Base-by-base conservation (phyloP, 2,888 invertebrate species). In the Pilophorus perplexus region DNA sequence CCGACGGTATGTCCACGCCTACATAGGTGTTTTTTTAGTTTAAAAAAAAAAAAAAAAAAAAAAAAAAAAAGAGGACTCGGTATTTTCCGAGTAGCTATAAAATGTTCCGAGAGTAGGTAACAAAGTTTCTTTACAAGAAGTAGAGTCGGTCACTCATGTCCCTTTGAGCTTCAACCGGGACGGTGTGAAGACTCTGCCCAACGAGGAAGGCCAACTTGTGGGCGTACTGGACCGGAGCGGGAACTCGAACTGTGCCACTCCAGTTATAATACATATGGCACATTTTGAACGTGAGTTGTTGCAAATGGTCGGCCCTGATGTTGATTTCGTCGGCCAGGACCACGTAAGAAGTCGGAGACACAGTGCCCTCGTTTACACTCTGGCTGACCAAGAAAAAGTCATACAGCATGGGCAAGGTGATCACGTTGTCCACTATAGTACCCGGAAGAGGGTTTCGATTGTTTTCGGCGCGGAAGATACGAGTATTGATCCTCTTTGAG, bases 211-310 rank as follows among this genome's bases (percentile, higher is more conserved):
- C 94, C 69, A 96, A 77, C 75, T 95, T 96, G 76, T 96, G 95
- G 0, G 96, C 95, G 76, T 94, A 95, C 75, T 95, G 94, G n/a
- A 93, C 93, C 0, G 93, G 93, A 0, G 94, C 90, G 0, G 96
- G 96, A 2, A 96, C 95, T 6, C 92, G 83, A 18, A 89, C 86
- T 0, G 74, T 77, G 73, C 81, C 88, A 37, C 88, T 86, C 86
- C 91, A 95, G 77, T 97, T 97, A 77, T 85, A 96, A 75, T 97
- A 97, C 80, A 95, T 80, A 74, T 96, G 95, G 0, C 81, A 81
- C 74, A 95, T 76, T 75, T 93, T 95, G 77, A 90, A 96, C 0
- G 93, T 86, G 10, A 97, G 75, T 14, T 86, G 79, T 77, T 97
- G 96, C 33, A 94, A 77, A 55, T 82, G 82, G 71, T 94, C 91